Percentiles rank a stretch among this genome's conserved stretches.
These are phyloP conservation scores for Okamejei kenojei DNA, from an alignment of 2,797 vertebrate genomes.

Conservation along the genomic window DNA sequence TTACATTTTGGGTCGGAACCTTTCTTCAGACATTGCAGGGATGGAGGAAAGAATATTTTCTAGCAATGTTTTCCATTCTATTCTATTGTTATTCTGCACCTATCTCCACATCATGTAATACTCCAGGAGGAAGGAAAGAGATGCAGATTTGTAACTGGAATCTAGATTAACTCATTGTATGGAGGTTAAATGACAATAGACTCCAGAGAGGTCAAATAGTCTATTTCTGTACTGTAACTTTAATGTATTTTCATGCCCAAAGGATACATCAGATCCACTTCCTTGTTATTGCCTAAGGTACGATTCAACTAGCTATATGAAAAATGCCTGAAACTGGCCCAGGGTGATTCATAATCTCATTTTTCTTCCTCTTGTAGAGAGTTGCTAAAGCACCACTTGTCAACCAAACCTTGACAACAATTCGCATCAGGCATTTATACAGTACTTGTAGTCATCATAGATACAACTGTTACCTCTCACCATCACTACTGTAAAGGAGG, in stretches of 20 bases:
- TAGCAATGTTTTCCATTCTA: background rate
- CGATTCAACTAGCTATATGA: background rate
- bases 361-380: background rate
- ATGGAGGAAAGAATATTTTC: background rate
- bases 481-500: background rate
- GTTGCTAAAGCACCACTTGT: background rate
- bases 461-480: background rate
- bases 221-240: background rate
- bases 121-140: background rate
- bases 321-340: background rate
- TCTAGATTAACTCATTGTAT: background rate
- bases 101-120: background rate
- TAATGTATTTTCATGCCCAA: background rate
- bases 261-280: background rate
- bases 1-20: no score
- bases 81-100: background rate
- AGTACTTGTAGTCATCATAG: background rate
- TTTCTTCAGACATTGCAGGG: no score
- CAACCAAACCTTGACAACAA: background rate
- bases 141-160: background rate
- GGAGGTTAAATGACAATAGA: background rate
- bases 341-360: background rate
- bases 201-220: background rate
- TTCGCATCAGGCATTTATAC: background rate
- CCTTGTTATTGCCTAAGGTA: background rate